Conservation (phyloP, 2,888 invertebrate genomes). For the Pammene fasciana region DNA sequence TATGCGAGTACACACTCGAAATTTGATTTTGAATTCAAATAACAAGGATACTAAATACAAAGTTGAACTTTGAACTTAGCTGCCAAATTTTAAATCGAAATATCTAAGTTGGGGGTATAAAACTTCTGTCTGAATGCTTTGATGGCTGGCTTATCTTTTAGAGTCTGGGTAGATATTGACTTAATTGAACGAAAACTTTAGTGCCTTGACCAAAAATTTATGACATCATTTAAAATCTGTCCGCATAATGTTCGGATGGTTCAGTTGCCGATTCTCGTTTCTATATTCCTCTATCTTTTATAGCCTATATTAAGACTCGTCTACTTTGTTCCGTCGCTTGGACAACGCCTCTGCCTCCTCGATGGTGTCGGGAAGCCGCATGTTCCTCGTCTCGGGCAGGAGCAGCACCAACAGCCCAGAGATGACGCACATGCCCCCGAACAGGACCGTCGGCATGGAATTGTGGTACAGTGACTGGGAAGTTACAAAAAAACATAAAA, state of each 20-base stretch:
- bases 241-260: too few relatives aligned
- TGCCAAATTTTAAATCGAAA: conserved; percentile 11
- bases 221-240: too few relatives aligned
- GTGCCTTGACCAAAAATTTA: background rate
- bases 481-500: conserved; percentile 8
- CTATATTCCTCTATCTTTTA: background rate
- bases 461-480: conserved; percentile 68
- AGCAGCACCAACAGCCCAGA: conserved; percentile 85
- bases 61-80: conserved; percentile 2
- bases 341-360: conserved; percentile 85
- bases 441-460: conserved; percentile 85
- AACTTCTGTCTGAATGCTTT: background rate
- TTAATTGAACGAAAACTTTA: background rate
- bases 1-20: background rate
- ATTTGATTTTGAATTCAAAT: conserved; percentile 6
- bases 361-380: conserved; percentile 86
- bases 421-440: conserved; percentile 84
- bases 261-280: too few relatives aligned
- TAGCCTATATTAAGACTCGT: conserved; percentile 30
- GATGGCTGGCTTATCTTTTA: background rate
- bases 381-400: conserved; percentile 88
- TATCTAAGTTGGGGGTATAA: background rate
- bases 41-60: conserved; percentile 3
- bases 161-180: background rate
- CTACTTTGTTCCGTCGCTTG: conserved; percentile 59